These are phyloP conservation scores for Tenthredo distinguenda DNA, from an alignment of 2,888 invertebrate genomes.

Conservation along the genomic window DNA sequence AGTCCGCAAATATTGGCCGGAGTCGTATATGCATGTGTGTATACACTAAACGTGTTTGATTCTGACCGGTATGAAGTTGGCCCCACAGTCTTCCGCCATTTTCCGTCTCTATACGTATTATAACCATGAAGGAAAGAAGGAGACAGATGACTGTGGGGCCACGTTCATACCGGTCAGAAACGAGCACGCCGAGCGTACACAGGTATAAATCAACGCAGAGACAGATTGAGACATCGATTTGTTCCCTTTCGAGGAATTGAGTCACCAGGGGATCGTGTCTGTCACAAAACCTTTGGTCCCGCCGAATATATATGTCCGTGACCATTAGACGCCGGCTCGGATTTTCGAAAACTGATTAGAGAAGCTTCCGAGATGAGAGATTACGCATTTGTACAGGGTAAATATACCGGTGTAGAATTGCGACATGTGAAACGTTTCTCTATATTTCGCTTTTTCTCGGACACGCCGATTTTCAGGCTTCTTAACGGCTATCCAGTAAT, in stretches of 20 bases:
- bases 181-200: background rate
- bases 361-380: background rate
- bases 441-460: background rate
- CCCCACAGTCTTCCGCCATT: no score
- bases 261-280: background rate
- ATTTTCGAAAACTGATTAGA: constrained; percentile 12
- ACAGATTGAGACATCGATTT: background rate
- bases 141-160: no score
- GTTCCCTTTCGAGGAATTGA: background rate
- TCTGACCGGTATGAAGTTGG: no score
- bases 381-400: background rate
- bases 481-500: no score
- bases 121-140: no score
- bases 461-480: no score
- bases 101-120: no score
- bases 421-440: background rate
- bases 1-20: background rate
- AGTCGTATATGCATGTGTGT: background rate
- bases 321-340: background rate
- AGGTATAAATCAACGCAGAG: background rate
- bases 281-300: constrained; percentile 3
- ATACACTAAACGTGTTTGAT: no score
- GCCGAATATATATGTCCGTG: constrained; percentile 1
- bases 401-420: background rate
- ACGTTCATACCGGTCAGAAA: no score